Percentiles rank a stretch among this genome's conserved stretches.
Evolutionary conservation across 2,113 vertebrate species (phyloP).

Genomic region (Oncorhynchus mykiss): DNA sequence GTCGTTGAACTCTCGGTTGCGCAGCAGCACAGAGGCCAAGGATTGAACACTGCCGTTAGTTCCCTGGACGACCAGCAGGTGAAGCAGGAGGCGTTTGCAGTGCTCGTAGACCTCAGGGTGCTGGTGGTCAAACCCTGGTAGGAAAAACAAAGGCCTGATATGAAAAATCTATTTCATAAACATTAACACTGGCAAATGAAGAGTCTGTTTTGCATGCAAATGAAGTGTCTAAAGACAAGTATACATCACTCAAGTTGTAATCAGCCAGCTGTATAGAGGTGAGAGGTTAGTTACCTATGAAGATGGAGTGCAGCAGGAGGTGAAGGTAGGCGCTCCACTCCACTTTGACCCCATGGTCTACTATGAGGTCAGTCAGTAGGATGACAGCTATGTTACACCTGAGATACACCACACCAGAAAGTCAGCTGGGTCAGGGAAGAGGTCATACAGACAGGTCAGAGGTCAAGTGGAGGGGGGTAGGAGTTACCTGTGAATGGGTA

Average conservation of each 20-base stretch:
- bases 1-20: slow-evolving; percentile 94
- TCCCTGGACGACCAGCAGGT: slow-evolving; percentile 91
- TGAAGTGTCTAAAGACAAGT: background rate
- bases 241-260: too few relatives aligned
- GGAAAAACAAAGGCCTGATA: background rate
- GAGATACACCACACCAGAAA: background rate
- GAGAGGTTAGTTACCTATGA: slow-evolving; percentile 79
- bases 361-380: slow-evolving; percentile 94
- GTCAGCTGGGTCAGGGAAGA: background rate
- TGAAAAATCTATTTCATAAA: too few relatives aligned
- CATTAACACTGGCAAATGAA: too few relatives aligned
- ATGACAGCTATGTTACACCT: slow-evolving; percentile 99
- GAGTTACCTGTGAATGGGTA: slow-evolving; percentile 89
- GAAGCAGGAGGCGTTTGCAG: slow-evolving; percentile 92
- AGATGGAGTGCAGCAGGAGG: slow-evolving; percentile 91
- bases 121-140: slow-evolving; percentile 93
- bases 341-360: slow-evolving; percentile 97
- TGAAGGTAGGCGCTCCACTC: slow-evolving; percentile 95
- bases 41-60: slow-evolving; percentile 86
- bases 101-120: slow-evolving; percentile 98
- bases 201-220: background rate
- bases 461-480: too few relatives aligned
- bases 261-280: background rate
- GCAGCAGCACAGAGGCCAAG: slow-evolving; percentile 89
- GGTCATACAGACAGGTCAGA: background rate